Conservation (phyloP, 2,888 invertebrate species). For the Campopleginae sp. region DNA sequence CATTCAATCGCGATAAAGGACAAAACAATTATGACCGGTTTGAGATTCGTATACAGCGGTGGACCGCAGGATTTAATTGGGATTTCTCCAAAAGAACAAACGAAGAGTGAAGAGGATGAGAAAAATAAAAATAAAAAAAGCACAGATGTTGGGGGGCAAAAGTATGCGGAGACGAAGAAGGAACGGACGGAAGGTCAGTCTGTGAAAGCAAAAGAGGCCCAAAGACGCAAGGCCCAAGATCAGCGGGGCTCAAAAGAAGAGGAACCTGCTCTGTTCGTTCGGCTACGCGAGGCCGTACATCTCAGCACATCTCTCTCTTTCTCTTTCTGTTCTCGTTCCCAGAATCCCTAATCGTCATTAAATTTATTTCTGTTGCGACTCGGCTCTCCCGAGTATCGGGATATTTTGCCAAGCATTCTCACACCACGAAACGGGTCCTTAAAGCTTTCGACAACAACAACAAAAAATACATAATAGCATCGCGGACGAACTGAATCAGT, state of each 20-base stretch:
- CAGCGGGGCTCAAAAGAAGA: constrained; percentile 58
- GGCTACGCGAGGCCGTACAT: constrained; percentile 33
- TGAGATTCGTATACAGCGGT: constrained; percentile 33
- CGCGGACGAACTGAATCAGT: constrained; percentile 37
- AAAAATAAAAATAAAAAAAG: constrained; percentile 36
- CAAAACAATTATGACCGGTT: constrained; percentile 39
- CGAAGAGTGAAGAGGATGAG: constrained; percentile 36
- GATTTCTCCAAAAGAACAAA: constrained; percentile 72
- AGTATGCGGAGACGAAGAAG: constrained; percentile 64
- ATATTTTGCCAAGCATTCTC: constrained; percentile 63
- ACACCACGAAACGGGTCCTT: constrained; percentile 47
- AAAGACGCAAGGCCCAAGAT: constrained; percentile 61
- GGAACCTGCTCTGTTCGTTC: constrained; percentile 74
- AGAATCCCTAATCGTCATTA: constrained; percentile 83
- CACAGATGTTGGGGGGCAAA: constrained; percentile 40
- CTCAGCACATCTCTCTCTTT: constrained; percentile 11
- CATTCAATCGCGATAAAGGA: constrained; percentile 23
- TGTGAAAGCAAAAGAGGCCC: constrained; percentile 43
- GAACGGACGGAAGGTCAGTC: constrained; percentile 71
- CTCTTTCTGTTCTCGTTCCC: constrained; percentile 72
- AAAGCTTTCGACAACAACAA: constrained; percentile 29
- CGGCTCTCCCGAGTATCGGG: constrained; percentile 73
- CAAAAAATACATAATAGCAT: constrained; percentile 28
- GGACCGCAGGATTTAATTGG: constrained; percentile 76
- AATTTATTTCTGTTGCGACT: constrained; percentile 81